Base-by-base conservation (phyloP, 2,888 invertebrate species). In the Harmothoe impar region DNA sequence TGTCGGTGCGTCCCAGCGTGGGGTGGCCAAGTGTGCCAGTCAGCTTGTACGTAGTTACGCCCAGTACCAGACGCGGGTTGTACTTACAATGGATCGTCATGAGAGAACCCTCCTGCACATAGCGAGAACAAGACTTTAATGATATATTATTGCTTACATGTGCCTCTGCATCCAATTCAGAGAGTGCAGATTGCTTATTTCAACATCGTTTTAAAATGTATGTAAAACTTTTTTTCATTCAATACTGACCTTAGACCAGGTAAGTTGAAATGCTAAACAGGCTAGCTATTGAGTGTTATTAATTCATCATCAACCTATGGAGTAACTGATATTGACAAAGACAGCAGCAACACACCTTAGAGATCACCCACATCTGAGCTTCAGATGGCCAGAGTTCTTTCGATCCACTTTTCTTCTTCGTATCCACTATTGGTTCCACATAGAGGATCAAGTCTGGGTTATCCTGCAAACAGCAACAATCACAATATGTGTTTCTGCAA, bases 41-140 rank as follows among this genome's bases (percentile, higher is more conserved):
- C 0, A 95, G 92, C 62, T 91, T 90, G 0, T 90, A 92, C 56
- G 95, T 94, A 0, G 93, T 92, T 54, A 95, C 95, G 23, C 93
- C 93, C 88, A 95, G 93, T 85, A 95, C 95, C 84, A 95, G 92
- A 91, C 94, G 94, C 25, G 95, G 95, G 92, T 95, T 93, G n/a
- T 93, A 93, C 92, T 95, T 95, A 89, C 93, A 93, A 93, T 94
- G 94, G 85, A 95, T 94, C 52, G 33, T 54, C 43, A 84, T 51
- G 23, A 1, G 3, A 91, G 94, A 93, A 7, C 95, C 95, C 91
- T 92, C 92, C 95, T 95, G 93, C n/a, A 93, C 86, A 43, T 17
- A 17, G 33, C 31, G 81, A 43, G 3, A 43, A n/a, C 5, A 43
- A 43, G 43, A 3, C 43, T 43, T 43, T 10, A 43, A 43, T 43